Evolutionary conservation across 2,888 invertebrate genomes (phyloP).

Genomic region (Cheilosia impressa): DNA sequence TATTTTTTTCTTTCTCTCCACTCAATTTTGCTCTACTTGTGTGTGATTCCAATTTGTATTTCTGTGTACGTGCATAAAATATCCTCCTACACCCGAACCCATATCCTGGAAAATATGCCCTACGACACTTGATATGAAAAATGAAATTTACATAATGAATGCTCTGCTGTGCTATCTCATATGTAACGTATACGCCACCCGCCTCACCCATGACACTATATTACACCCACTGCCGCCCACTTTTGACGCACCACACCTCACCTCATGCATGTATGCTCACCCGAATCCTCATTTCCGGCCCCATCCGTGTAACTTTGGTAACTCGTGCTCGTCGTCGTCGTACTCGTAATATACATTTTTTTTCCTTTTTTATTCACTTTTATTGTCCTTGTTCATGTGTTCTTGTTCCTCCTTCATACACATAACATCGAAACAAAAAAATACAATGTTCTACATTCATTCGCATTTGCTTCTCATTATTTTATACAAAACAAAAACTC

Average conservation of each 20-base stretch:
- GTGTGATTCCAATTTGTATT: constrained; percentile 16
- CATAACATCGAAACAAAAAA: constrained; percentile 40
- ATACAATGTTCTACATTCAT: constrained; percentile 58
- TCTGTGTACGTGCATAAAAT: constrained; percentile 46
- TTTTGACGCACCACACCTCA: constrained; percentile 40
- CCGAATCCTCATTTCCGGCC: constrained; percentile 51
- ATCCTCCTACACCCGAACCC: constrained; percentile 26
- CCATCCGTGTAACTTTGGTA: constrained; percentile 52
- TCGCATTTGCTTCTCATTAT: constrained; percentile 67
- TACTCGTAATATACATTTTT: constrained; percentile 34
- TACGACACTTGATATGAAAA: constrained; percentile 43
- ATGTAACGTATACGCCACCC: constrained; percentile 12
- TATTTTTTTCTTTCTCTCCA: constrained; percentile 70
- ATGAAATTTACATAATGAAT: constrained; percentile 52
- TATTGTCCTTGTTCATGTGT: constrained; percentile 54
- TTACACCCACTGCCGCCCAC: constrained; percentile 13
- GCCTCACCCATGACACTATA: constrained; percentile 25
- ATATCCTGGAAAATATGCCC: constrained; percentile 44
- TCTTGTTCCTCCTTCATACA: constrained; percentile 26
- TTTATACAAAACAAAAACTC: constrained; percentile 38
- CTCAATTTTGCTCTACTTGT: constrained; percentile 50
- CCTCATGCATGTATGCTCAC: constrained; percentile 43
- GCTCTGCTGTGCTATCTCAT: constrained; percentile 29
- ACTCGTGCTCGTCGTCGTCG: constrained; percentile 54
- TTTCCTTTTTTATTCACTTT: constrained; percentile 37